Evolutionary conservation across 2,797 vertebrate species (phyloP), one percentile per base, ranked within the genome.

Genomic region (Acanthopagrus latus): DNA sequence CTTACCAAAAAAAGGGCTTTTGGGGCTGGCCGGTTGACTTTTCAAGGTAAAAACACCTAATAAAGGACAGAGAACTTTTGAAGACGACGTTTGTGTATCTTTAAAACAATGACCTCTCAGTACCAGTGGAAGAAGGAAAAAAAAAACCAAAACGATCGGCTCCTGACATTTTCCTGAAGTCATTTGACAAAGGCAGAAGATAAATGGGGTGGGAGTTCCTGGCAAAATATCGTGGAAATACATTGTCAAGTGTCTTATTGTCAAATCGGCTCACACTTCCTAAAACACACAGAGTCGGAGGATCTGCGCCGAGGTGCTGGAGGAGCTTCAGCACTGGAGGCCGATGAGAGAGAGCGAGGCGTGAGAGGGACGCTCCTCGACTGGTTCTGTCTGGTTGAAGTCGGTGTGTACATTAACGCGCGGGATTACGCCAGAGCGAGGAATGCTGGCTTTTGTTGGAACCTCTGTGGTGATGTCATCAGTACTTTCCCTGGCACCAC

Each of bases 401-500:
- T 71, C 29, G 20, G 78, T 70, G 70, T 74, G 76, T 56, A 81
- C 74, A 83, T 91, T 87, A 91, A 90, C 90, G 60, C 64, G 7
- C 46, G 1, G 41, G 84, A 88, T 90, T 86, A 84, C 50, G 66
- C 76, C 12, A 16, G 71, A 70, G 23, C 0, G 56, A 91, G 88
- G 89, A 93, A 93, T 93, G 91, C 85, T 52, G 0, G 62, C 83
- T 92, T 33, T 93, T 92, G 89, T 92, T 79, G 74, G 62, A 66
- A 68, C 55, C 68, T 70, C 44, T 55, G 72, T 1, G 25, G 52
- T 94, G 92, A 93, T 88, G 92, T 93, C 92, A 94, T 85, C 80
- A 90, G 83, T 80, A 82, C 83, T 89, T 86, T 84, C 78, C 88
- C 81, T 86, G 83, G 89, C 89, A 93, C 80, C 89, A 93, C 91